Evolutionary conservation across 2,797 vertebrate genomes (phyloP).

Genomic region (Enoplosus armatus): DNA sequence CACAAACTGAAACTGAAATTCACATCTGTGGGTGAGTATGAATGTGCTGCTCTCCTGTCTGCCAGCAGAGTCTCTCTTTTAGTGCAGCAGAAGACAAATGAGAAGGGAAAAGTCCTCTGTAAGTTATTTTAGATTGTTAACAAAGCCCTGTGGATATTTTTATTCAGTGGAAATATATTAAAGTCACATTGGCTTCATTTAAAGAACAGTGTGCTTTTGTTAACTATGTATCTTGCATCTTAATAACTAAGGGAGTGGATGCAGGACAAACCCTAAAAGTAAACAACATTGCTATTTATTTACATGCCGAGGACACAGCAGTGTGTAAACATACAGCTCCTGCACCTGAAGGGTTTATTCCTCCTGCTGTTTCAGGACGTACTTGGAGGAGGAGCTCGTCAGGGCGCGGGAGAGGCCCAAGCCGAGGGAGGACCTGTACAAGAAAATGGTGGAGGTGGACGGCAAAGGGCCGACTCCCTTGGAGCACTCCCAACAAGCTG

Average conservation of each 20-base stretch:
- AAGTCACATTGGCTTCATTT: neutral
- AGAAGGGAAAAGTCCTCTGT: neutral
- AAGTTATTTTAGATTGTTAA: neutral
- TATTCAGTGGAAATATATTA: neutral
- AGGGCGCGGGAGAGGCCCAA: slow-evolving; percentile 95
- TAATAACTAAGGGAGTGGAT: neutral
- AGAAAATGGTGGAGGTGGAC: slow-evolving; percentile 98
- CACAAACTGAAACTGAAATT: slow-evolving; percentile 81
- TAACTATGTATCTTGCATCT: neutral
- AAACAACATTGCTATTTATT: slow-evolving; percentile 17
- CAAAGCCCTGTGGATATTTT: neutral
- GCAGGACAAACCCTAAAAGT: slow-evolving; percentile 32
- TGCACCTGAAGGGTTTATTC: slow-evolving; percentile 13
- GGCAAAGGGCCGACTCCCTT: slow-evolving; percentile 90
- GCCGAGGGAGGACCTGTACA: slow-evolving; percentile 95
- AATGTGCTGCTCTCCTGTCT: neutral
- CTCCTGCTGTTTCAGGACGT: slow-evolving; percentile 86
- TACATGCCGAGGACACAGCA: neutral
- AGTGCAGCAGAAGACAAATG: neutral
- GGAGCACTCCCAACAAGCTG: slow-evolving; percentile 90
- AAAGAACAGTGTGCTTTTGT: neutral
- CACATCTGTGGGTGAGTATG: slow-evolving; percentile 53
- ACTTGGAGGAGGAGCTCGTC: slow-evolving; percentile 96
- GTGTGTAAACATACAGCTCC: slow-evolving; percentile 26
- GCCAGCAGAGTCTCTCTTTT: neutral